Percentiles rank a stretch among this genome's conserved stretches.
Conservation (phyloP, 2,113 vertebrate species). For the Lophochroa leadbeateri region DNA sequence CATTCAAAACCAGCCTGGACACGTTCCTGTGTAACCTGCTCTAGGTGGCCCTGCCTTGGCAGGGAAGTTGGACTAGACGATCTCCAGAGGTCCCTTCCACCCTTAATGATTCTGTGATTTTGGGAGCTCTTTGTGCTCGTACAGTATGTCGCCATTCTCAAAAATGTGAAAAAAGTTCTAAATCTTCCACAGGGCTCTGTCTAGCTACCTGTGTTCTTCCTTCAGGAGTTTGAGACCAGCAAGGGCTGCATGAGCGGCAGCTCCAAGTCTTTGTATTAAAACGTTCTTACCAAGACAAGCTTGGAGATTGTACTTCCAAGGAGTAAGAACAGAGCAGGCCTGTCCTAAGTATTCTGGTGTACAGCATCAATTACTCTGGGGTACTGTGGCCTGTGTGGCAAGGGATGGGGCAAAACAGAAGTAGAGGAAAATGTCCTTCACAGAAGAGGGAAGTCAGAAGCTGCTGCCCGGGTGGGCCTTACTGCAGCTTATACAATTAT, state of each 20-base stretch:
- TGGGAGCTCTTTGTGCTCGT: background rate
- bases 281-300: background rate
- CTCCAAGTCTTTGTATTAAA: background rate
- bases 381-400: background rate
- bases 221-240: background rate
- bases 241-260: background rate
- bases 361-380: background rate
- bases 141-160: background rate
- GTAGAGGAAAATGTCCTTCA: background rate
- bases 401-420: background rate
- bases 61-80: background rate
- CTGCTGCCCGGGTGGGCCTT: background rate
- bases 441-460: background rate
- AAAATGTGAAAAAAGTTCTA: background rate
- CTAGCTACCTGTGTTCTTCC: background rate
- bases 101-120: background rate
- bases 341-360: background rate
- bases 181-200: background rate
- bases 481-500: background rate
- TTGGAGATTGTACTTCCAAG: background rate
- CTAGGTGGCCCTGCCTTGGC: background rate
- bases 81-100: background rate
- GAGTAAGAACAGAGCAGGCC: background rate
- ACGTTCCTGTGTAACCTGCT: background rate
- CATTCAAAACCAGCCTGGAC: background rate